Percentiles rank a stretch among this genome's conserved stretches.
Evolutionary conservation across 2,888 invertebrate species (phyloP).

Genomic region (Pachymerium ferrugineum): DNA sequence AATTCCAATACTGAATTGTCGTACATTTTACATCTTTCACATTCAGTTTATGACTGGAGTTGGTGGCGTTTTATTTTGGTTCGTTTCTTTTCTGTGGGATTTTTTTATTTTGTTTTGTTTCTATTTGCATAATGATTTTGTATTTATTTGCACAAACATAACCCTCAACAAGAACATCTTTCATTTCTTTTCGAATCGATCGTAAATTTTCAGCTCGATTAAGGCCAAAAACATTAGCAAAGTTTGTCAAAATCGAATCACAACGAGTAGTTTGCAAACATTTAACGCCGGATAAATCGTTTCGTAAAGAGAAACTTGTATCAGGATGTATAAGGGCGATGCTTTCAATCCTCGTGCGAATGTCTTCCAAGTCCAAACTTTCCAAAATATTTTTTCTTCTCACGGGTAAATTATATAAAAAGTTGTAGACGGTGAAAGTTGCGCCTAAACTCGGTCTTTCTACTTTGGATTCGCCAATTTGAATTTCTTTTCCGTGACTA

Average conservation of each 20-base stretch:
- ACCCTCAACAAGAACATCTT: constrained; percentile 55
- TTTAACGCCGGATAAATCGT: constrained; percentile 58
- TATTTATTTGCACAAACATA: too few relatives aligned
- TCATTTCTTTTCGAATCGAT: constrained; percentile 47
- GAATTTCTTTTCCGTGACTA: constrained; percentile 50
- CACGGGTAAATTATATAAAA: constrained; percentile 60
- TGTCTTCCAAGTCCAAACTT: constrained; percentile 56
- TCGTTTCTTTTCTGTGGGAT: too few relatives aligned
- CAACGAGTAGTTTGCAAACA: constrained; percentile 58
- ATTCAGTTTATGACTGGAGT: too few relatives aligned
- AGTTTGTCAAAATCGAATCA: constrained; percentile 50
- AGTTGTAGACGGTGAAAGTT: constrained; percentile 63
- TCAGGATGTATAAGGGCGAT: constrained; percentile 61
- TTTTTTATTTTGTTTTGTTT: too few relatives aligned
- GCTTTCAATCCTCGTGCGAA: constrained; percentile 57
- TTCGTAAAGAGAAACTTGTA: constrained; percentile 62
- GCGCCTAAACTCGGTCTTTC: constrained; percentile 63
- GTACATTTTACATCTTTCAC: too few relatives aligned
- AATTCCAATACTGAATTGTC: too few relatives aligned
- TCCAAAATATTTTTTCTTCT: constrained; percentile 55
- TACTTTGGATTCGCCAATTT: constrained; percentile 44
- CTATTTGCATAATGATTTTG: too few relatives aligned
- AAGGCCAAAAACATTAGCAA: constrained; percentile 52
- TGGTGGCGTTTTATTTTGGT: too few relatives aligned
- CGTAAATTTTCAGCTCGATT: constrained; percentile 46